Evolutionary conservation across 1,140 invertebrate genomes (phyloP).

Genomic region (Drosophila erecta): DNA sequence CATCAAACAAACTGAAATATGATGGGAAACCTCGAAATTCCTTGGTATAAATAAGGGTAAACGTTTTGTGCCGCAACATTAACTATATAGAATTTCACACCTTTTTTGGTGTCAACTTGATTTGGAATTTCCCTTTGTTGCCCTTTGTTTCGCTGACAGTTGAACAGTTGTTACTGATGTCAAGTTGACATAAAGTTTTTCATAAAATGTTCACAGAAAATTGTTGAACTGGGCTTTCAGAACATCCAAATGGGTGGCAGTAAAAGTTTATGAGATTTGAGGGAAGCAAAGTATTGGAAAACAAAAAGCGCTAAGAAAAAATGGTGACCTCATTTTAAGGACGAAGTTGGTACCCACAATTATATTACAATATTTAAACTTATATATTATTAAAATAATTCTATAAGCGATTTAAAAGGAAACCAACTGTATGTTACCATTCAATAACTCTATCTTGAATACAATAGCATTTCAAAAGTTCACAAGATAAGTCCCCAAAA

Average conservation of each 20-base stretch:
- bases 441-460: no score
- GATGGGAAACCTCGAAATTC: background rate
- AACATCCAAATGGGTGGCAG: constrained; percentile 27
- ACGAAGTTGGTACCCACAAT: background rate
- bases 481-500: no score
- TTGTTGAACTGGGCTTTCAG: constrained; percentile 6
- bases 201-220: constrained; percentile 31
- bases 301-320: background rate
- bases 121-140: constrained; percentile 9
- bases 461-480: no score
- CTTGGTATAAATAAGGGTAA: background rate
- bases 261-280: constrained; percentile 30
- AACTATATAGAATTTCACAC: constrained; percentile 32
- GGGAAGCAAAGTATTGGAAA: constrained; percentile 9
- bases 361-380: background rate
- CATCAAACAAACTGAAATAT: constrained; percentile 8
- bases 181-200: constrained; percentile 65
- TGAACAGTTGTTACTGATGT: constrained; percentile 54
- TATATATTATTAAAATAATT: no score
- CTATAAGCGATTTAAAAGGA: no score
- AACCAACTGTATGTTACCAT: no score
- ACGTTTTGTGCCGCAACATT: constrained; percentile 14
- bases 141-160: constrained; percentile 23
- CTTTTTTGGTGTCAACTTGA: constrained; percentile 16
- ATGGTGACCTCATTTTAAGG: no score